Conservation (phyloP, 2,797 vertebrate species). For the Percopsis omiscomaycus region DNA sequence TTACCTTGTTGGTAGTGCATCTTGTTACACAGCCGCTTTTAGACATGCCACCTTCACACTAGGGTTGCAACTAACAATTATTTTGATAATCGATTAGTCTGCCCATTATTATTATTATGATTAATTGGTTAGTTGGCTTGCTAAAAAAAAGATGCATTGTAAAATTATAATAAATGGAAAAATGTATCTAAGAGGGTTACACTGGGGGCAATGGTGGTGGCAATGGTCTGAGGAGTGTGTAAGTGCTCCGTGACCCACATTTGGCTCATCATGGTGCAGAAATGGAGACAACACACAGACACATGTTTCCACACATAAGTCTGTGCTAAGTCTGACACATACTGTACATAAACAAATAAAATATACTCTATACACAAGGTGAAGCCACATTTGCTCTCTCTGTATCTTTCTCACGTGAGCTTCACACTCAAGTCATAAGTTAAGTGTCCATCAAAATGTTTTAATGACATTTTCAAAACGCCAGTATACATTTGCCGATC, state of each 20-base stretch:
- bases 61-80: no score
- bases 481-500: no score
- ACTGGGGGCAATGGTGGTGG: not conserved
- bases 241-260: constrained; percentile 71
- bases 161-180: not conserved
- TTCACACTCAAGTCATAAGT: no score
- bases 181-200: no score
- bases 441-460: no score
- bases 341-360: not conserved
- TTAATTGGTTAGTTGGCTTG: not conserved
- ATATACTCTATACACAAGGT: not conserved
- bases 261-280: constrained; percentile 59
- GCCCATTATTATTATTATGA: no score
- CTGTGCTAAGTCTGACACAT: constrained; percentile 22
- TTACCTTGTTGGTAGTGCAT: no score
- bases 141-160: constrained; percentile 41
- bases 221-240: constrained; percentile 45
- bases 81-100: no score
- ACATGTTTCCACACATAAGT: constrained; percentile 13
- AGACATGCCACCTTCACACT: no score
- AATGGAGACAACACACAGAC: constrained; percentile 29
- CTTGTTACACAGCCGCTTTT: no score
- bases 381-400: not conserved
- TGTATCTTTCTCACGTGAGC: no score
- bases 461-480: no score